phyloP scores from a whole-genome alignment of 2,888 invertebrate genomes.

The Tenthredo mesomela region DNA sequence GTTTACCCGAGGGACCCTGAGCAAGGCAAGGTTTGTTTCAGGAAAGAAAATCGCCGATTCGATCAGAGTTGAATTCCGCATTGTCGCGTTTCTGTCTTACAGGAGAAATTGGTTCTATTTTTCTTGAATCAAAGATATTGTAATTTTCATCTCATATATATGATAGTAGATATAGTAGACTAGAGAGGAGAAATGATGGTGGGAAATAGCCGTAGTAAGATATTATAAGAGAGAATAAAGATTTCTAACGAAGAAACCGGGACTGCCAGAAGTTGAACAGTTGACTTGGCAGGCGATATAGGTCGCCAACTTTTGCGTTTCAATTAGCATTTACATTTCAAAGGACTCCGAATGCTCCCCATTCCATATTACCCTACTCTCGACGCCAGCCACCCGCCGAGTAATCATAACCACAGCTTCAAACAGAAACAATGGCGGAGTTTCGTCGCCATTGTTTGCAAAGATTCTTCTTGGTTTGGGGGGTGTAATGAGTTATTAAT shows the following conservation, averaged over 20 bases:
- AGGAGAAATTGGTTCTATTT: neutral
- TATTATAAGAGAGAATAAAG: conserved; percentile 19
- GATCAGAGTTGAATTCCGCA: conserved; percentile 6
- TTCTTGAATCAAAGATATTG: conserved; percentile 19
- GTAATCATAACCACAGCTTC: conserved; percentile 61
- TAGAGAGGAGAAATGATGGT: neutral
- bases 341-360: conserved; percentile 60
- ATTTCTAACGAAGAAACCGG: conserved; percentile 25
- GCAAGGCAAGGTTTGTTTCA: neutral
- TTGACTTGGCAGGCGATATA: conserved; percentile 59
- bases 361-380: conserved; percentile 21
- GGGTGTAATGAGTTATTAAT: conserved; percentile 50
- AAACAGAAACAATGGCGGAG: conserved; percentile 52
- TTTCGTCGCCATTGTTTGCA: conserved; percentile 52
- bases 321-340: conserved; percentile 68
- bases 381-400: conserved; percentile 54
- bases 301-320: conserved; percentile 66
- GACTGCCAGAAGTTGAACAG: conserved; percentile 42
- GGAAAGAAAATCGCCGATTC: neutral
- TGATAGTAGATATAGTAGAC: no score
- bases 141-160: neutral
- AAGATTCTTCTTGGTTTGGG: conserved; percentile 45
- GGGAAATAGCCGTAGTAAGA: neutral
- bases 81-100: neutral
- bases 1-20: conserved; percentile 2